These are phyloP conservation scores for Stratiomys singularior DNA, from an alignment of 2,888 invertebrate species.

Conservation along the genomic window DNA sequence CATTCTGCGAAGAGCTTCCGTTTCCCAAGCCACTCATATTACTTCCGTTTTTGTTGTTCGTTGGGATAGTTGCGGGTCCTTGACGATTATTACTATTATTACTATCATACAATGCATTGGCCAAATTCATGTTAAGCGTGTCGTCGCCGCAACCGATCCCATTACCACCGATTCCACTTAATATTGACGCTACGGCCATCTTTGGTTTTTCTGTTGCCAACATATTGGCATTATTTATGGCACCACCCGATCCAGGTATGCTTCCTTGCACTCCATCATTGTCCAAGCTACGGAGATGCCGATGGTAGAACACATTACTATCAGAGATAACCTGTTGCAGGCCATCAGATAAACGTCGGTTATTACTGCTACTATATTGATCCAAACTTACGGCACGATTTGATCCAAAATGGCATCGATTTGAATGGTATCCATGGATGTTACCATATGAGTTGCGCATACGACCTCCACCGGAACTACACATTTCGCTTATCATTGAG, in stretches of 20 bases:
- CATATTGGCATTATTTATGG: constrained; percentile 47
- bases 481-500: constrained; percentile 66
- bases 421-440: constrained; percentile 63
- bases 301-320: constrained; percentile 65
- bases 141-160: constrained; percentile 53
- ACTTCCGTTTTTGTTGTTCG: constrained; percentile 18
- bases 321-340: constrained; percentile 65
- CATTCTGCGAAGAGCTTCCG: constrained; percentile 53
- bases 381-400: constrained; percentile 66
- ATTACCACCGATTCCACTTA: constrained; percentile 46
- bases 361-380: constrained; percentile 65
- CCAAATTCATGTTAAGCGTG: constrained; percentile 54
- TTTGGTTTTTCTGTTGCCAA: constrained; percentile 43
- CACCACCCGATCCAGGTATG: constrained; percentile 46
- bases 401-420: constrained; percentile 64
- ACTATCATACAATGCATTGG: constrained; percentile 31
- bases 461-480: constrained; percentile 64
- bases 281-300: constrained; percentile 60
- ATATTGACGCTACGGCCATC: constrained; percentile 52
- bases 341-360: constrained; percentile 64
- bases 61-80: not conserved
- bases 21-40: constrained; percentile 40
- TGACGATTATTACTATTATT: constrained; percentile 38
- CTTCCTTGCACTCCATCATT: constrained; percentile 50
- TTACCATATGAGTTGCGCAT: constrained; percentile 66